phyloP scores from a whole-genome alignment of 2,113 vertebrate genomes.

The Gallinago undulata region DNA sequence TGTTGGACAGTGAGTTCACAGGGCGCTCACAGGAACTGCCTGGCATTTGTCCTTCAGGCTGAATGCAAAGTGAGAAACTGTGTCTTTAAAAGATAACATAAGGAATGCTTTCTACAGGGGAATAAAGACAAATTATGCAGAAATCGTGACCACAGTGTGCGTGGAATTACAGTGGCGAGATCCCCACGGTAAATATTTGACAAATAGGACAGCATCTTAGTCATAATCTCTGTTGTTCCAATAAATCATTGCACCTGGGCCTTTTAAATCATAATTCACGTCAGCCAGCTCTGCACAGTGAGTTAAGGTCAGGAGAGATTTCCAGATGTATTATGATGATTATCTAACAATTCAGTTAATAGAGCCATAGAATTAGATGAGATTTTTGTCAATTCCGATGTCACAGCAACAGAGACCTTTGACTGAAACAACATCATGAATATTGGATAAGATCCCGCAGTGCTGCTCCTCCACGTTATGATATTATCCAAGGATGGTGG shows the following conservation, averaged over 20 bases:
- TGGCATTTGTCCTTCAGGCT: constrained; percentile 53
- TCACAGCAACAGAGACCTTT: constrained; percentile 45
- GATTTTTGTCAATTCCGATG: constrained; percentile 48
- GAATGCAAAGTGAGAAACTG: constrained; percentile 45
- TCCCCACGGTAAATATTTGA: constrained; percentile 12
- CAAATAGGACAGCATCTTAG: background rate
- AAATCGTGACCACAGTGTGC: constrained; percentile 27
- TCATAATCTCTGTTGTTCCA: constrained; percentile 32
- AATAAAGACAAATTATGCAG: constrained; percentile 64
- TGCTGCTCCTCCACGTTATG: constrained; percentile 5
- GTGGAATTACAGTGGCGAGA: constrained; percentile 32
- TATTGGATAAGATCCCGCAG: constrained; percentile 38
- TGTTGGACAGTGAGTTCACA: background rate
- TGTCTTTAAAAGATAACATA: constrained; percentile 53
- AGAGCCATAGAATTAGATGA: constrained; percentile 5
- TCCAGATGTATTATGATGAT: constrained; percentile 42
- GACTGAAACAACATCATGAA: constrained; percentile 46
- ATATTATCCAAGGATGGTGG: constrained; percentile 40
- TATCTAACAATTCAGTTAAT: constrained; percentile 52
- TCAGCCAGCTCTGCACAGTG: constrained; percentile 24
- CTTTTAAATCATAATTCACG: constrained; percentile 37
- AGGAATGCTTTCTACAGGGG: constrained; percentile 32
- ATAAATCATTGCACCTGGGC: constrained; percentile 30
- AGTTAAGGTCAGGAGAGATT: constrained; percentile 37
- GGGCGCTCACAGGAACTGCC: constrained; percentile 24